These are phyloP conservation scores for Meriones unguiculatus DNA, from an alignment of 2,113 vertebrate genomes.

Conservation along the genomic window DNA sequence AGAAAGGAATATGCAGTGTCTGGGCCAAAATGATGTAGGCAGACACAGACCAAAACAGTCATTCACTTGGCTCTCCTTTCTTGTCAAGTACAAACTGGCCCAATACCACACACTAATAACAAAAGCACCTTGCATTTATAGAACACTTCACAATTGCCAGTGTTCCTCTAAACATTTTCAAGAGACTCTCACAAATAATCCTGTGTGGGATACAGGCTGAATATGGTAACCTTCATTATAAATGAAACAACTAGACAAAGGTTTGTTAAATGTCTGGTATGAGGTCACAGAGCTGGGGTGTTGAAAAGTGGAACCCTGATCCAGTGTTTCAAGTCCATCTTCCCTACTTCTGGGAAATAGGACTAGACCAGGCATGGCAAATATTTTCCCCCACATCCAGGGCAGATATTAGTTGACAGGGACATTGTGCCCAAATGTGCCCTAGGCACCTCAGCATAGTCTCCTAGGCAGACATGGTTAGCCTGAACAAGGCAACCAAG, in stretches of 20 bases:
- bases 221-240: not conserved
- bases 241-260: not conserved
- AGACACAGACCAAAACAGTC: not conserved
- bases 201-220: not conserved
- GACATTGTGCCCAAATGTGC: not conserved
- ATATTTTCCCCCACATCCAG: not conserved
- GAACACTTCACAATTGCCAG: not conserved
- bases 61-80: slow-evolving; percentile 1
- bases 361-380: not conserved
- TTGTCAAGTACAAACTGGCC: slow-evolving; percentile 60
- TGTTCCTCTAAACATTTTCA: slow-evolving; percentile 42
- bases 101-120: slow-evolving; percentile 48
- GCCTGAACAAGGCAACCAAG: not conserved
- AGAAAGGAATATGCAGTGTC: not conserved
- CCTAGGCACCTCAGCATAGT: not conserved
- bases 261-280: not conserved
- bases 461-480: not conserved
- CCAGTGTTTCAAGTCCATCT: not conserved
- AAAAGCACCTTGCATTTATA: slow-evolving; percentile 22
- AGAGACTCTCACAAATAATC: slow-evolving; percentile 1
- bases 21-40: not conserved
- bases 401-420: slow-evolving; percentile 8
- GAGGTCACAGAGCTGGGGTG: not conserved
- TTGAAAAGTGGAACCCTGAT: not conserved
- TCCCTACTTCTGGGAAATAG: not conserved